A percentile compares a stretch with the other conserved stretches of the same genome.
phyloP scores from a whole-genome alignment of 2,888 invertebrate species.

The Penaeus monodon region DNA sequence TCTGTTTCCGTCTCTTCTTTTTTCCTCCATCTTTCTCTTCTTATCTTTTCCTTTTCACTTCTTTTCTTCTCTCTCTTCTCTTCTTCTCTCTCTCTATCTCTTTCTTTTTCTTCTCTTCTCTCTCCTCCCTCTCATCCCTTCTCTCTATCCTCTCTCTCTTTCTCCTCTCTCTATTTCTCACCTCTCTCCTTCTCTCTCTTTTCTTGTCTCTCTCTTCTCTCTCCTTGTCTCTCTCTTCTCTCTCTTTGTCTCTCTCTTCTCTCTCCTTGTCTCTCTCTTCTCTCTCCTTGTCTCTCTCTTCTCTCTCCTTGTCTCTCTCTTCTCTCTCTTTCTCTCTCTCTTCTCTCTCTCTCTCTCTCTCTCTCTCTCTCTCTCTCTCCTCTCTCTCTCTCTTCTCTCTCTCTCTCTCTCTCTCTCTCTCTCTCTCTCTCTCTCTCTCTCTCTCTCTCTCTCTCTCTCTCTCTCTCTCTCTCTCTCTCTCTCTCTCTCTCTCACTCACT shows the following conservation, averaged over 20 bases:
- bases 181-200: conserved; percentile 8
- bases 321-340: too few species aligned
- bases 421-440: conserved; percentile 16
- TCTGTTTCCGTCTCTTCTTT: conserved; percentile 18
- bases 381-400: background rate
- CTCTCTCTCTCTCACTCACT: background rate
- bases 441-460: background rate
- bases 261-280: too few species aligned
- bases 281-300: too few species aligned
- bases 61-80: too few species aligned
- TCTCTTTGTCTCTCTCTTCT: too few species aligned
- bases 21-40: background rate
- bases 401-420: background rate
- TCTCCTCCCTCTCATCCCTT: background rate
- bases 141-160: conserved; percentile 7
- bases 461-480: background rate
- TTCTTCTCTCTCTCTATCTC: too few species aligned
- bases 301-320: too few species aligned
- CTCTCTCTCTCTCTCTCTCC: too few species aligned
- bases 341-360: conserved; percentile 17
- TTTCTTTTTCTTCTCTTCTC: conserved; percentile 3
- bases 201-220: background rate
- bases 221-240: too few species aligned
- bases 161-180: background rate
- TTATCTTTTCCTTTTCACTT: background rate